Evolutionary conservation across 2,797 vertebrate genomes (phyloP), one percentile per base, ranked within the genome.

Genomic region (Lagorchestes hirsutus): DNA sequence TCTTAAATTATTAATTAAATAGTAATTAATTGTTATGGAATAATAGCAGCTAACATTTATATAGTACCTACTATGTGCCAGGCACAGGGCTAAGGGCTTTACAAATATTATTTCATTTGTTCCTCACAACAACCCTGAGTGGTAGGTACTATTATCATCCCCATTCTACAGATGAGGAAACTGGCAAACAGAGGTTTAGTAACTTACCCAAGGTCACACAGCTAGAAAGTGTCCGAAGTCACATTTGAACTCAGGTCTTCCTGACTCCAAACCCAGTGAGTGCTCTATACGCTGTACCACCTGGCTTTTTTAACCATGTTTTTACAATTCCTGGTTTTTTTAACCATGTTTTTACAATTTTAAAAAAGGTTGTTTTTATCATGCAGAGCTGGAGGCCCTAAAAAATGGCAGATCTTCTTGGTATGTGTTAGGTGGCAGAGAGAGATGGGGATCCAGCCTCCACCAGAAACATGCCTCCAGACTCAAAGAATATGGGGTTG

Each of bases 401-500:
- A 92, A 96, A 97, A 92, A 82, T 55, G 54, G n/a, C 67, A 0
- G 58, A 28, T 95, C 54, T 0, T 62, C 57, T 16, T 91, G 57
- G 56, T 90, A 11, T 1, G 55, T 93, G 93, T 5, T 0, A 0
- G 90, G 18, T 91, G 57, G 22, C 0, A 4, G 58, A 59, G 74
- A 57, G 40, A 92, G 94, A 91, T 74, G 10, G 57, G n/a, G 52
- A 8, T 1, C 28, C 28, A 91, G 97, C 90, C 87, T 91, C 95
- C 92, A 95, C 59, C 74, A 1, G 0, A 97, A 29, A 62, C 58
- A 96, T 56, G 56, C 93, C 97, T 95, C 98, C 94, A 97, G 97
- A 96, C 95, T 96, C 95, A 97, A 96, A 57, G 62, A 59, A 95
- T 93, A 24, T 87, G 94, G 95, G 3, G 95, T 95, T 97, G 97